phyloP scores from a whole-genome alignment of 2,888 invertebrate species.

The Agrilus biguttatus region DNA sequence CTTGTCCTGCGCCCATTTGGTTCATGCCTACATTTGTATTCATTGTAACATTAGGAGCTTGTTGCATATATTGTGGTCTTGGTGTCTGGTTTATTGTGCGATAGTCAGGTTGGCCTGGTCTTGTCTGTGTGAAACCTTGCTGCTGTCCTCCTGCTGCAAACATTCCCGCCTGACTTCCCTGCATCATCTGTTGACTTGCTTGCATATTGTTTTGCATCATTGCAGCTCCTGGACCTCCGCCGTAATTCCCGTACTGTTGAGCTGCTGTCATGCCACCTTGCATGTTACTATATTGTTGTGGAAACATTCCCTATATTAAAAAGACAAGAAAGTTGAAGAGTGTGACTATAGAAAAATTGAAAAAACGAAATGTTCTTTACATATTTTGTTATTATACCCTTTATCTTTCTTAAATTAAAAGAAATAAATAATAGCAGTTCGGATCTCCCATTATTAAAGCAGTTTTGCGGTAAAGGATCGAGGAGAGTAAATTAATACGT shows the following conservation, averaged over 20 bases:
- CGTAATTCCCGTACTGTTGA: constrained; percentile 50
- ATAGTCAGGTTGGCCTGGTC: constrained; percentile 27
- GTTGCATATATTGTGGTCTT: constrained; percentile 54
- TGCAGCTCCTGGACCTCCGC: constrained; percentile 32
- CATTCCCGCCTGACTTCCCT: constrained; percentile 22
- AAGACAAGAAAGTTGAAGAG: background rate
- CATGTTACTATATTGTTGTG: constrained; percentile 44
- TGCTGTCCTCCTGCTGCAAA: constrained; percentile 27
- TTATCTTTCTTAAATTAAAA: no score
- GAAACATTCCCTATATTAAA: constrained; percentile 36
- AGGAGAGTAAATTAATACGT: no score
- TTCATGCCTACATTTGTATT: constrained; percentile 67
- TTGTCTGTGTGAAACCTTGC: constrained; percentile 40
- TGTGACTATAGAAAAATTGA: background rate
- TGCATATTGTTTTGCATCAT: constrained; percentile 20
- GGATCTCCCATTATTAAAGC: no score
- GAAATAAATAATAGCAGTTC: no score
- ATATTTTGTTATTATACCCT: no score
- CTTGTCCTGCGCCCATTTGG: constrained; percentile 32
- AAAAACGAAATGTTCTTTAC: background rate
- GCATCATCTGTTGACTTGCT: constrained; percentile 27
- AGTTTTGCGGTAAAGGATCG: no score
- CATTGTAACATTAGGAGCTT: constrained; percentile 78
- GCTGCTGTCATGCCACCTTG: constrained; percentile 39
- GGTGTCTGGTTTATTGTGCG: constrained; percentile 32